Base-by-base conservation (phyloP, 2,888 invertebrate species). In the Phragmatobia fuliginosa region DNA sequence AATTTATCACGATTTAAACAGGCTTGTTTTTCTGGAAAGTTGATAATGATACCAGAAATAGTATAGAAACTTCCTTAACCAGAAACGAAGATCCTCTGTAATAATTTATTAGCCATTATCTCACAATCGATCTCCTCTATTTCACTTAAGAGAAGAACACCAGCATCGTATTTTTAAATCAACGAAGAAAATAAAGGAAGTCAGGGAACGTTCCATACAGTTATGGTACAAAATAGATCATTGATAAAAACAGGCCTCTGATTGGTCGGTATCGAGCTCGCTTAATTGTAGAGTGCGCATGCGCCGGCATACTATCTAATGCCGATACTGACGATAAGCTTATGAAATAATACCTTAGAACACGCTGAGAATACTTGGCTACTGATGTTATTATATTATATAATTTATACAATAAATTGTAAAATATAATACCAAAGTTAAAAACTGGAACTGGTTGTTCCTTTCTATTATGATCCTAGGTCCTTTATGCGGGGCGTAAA, bases 271-370 rank as follows among this genome's bases (percentile, higher is more conserved):
- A 88, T 89, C 88, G 84, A 63, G 75, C 75, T 75, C 79, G 76
- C 83, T 87, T 90, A 90, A 91, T 90, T 90, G 90, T 86, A 85
- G 77, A 74, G 75, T 83, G 87, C 86, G 85, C 85, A 72, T 77
- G 85, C 83, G 86, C 83, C 79, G 73, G 79, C 76, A 78, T 72
- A 75, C 74, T 81, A 85, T 87, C 88, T 89, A 89, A 84, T 83
- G 79, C 74, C 75, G 90, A 89, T 88, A 89, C 83, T 81, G 77
- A 71, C 75, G 90, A 89, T 90, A 88, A 85, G 82, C 85, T 81
- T 83, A 88, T 87, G 87, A 88, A 88, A 88, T 89, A 87, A 87
- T 86, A 85, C 79, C 80, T 74, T 83, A 72, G 71, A 80, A 79
- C 80, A 80, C 73, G 77, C 71, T 75, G 75, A 71, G 74, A 79